Percentiles rank a stretch among this genome's conserved stretches.
phyloP scores from a whole-genome alignment of 2,113 vertebrate species.

The Pagrus major region DNA sequence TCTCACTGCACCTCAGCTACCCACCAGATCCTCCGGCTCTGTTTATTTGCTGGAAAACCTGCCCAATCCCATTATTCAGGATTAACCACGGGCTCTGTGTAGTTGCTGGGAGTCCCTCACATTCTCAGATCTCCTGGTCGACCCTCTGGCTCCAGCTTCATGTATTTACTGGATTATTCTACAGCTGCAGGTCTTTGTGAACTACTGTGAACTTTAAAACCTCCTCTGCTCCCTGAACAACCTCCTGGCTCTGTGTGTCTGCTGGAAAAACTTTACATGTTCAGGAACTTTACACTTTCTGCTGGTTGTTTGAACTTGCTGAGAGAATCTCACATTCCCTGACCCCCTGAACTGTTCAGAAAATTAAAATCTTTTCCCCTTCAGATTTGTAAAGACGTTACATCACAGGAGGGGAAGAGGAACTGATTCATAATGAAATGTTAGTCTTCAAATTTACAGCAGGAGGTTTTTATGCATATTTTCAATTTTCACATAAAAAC shows the following conservation, averaged over 20 bases:
- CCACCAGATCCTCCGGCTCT: neutral
- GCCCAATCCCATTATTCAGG: too few relatives aligned
- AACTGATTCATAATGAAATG: too few relatives aligned
- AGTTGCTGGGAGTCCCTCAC: neutral
- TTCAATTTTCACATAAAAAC: too few relatives aligned
- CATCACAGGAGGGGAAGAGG: too few relatives aligned
- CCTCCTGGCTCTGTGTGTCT: neutral
- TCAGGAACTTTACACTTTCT: too few relatives aligned
- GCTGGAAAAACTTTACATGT: neutral
- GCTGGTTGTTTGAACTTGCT: too few relatives aligned
- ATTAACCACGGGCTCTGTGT: neutral
- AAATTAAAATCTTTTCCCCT: too few relatives aligned
- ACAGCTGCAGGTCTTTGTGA: neutral
- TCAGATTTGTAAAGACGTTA: too few relatives aligned
- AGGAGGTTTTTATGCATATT: too few relatives aligned
- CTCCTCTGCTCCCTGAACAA: neutral
- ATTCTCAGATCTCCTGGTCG: neutral
- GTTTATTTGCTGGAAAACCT: conserved; percentile 6
- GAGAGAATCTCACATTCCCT: too few relatives aligned
- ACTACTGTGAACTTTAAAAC: neutral
- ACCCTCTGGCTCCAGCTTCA: too few relatives aligned
- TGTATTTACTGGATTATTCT: neutral
- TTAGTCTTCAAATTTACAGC: too few relatives aligned
- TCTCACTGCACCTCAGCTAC: neutral
- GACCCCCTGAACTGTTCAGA: neutral